phyloP scores from a whole-genome alignment of 1,140 invertebrate genomes.

The Pseudomyrmex flavicornis region DNA sequence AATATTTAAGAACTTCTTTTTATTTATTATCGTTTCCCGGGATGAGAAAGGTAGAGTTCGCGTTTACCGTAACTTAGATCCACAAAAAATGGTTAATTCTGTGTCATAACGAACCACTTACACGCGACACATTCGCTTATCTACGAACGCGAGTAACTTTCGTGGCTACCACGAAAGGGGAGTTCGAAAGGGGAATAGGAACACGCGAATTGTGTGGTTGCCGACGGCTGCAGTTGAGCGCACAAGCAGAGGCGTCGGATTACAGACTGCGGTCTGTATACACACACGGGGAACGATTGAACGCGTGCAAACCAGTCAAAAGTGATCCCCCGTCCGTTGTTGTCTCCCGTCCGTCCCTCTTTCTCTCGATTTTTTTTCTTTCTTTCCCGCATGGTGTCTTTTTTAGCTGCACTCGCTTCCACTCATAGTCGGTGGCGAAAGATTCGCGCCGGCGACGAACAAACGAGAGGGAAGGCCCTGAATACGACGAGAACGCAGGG shows the following conservation, averaged over 20 bases:
- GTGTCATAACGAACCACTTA: slow-evolving; percentile 6
- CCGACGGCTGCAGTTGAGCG: slow-evolving; percentile 31
- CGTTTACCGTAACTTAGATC: neutral
- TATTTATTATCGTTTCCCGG: neutral
- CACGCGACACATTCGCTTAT: slow-evolving; percentile 46
- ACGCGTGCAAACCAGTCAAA: slow-evolving; percentile 70
- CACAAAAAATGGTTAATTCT: slow-evolving; percentile 13
- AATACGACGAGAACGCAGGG: slow-evolving; percentile 15
- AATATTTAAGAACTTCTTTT: slow-evolving; percentile 4
- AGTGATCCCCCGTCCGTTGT: slow-evolving; percentile 64
- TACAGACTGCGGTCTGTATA: slow-evolving; percentile 58
- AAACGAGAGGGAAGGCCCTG: slow-evolving; percentile 41
- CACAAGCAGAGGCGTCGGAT: slow-evolving; percentile 27
- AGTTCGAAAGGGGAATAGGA: slow-evolving; percentile 1
- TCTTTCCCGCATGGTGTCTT: slow-evolving; percentile 17
- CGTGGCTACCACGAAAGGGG: neutral
- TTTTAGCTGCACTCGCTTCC: slow-evolving; percentile 42
- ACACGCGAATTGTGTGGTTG: slow-evolving; percentile 6
- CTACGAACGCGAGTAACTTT: neutral
- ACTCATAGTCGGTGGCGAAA: slow-evolving; percentile 9
- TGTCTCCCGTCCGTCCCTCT: slow-evolving; percentile 13
- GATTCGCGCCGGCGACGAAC: slow-evolving; percentile 25
- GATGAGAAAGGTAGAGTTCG: neutral
- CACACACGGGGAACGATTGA: slow-evolving; percentile 65
- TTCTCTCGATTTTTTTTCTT: slow-evolving; percentile 18